Percentiles rank a stretch among this genome's conserved stretches.
These are phyloP conservation scores for Linnaemya tessellans DNA, from an alignment of 2,888 invertebrate genomes.

Conservation along the genomic window DNA sequence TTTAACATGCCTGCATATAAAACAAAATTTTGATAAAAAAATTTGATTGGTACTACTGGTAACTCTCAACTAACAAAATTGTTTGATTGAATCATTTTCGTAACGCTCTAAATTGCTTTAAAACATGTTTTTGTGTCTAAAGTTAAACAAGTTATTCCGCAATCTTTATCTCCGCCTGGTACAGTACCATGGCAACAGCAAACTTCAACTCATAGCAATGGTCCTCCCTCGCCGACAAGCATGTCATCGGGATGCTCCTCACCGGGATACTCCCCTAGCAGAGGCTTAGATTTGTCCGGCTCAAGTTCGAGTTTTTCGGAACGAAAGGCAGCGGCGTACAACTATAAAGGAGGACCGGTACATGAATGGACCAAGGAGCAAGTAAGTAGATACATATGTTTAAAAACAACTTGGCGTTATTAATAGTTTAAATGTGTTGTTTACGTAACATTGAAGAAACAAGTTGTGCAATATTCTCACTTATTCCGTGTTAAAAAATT, in stretches of 20 bases:
- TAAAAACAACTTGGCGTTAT: too few species aligned
- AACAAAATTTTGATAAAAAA: slow-evolving; percentile 30
- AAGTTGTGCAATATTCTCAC: not conserved
- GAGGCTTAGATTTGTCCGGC: slow-evolving; percentile 85
- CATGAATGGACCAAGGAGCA: slow-evolving; percentile 91
- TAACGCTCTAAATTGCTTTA: slow-evolving; percentile 31
- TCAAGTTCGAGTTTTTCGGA: slow-evolving; percentile 87
- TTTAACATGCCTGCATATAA: slow-evolving; percentile 63
- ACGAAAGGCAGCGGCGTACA: slow-evolving; percentile 85
- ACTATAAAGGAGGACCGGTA: slow-evolving; percentile 88
- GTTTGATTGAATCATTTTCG: slow-evolving; percentile 1
- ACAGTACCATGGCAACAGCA: slow-evolving; percentile 87
- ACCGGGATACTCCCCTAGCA: slow-evolving; percentile 84
- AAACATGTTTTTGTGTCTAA: slow-evolving; percentile 7
- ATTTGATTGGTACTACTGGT: slow-evolving; percentile 39
- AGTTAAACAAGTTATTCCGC: slow-evolving; percentile 88
- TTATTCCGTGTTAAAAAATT: not conserved
- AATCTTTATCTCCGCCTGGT: slow-evolving; percentile 86
- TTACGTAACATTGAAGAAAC: too few species aligned
- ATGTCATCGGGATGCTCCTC: slow-evolving; percentile 86
- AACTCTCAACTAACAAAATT: slow-evolving; percentile 31
- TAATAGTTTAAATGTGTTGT: too few species aligned
- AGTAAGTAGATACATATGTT: slow-evolving; percentile 83
- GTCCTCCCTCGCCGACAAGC: slow-evolving; percentile 87
- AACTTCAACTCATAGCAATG: slow-evolving; percentile 83